Base-by-base conservation (phyloP, 2,888 invertebrate genomes). In the Congeria kusceri region DNA sequence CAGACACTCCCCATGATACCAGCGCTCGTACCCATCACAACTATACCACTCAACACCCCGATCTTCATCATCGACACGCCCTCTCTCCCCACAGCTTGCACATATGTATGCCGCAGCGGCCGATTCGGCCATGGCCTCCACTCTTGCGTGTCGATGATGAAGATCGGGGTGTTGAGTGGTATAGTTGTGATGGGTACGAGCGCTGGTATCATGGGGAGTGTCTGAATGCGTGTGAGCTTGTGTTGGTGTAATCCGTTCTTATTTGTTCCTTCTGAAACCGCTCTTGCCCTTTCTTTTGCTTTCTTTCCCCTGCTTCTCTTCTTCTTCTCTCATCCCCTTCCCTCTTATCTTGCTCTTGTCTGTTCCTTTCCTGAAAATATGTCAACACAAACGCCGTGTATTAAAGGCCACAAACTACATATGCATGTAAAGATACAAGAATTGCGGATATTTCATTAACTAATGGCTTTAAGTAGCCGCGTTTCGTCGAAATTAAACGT, bases 21-120 rank as follows among this genome's bases (percentile, higher is more conserved):
- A 58, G 20, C 58, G 11, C 11, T 58, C 58, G 18, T 27, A 58
- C n/a, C 58, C 29, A 18, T 58, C 58, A 58, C 58, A 58, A 3
- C 58, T 27, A 58, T 25, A 58, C 58, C 58, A 58, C n/a, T 58
- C 28, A 27, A 58, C 28, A 1, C 58, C 58, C 18, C 27, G 23
- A 25, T 58, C 27, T 29, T 58, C 58, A 27, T 58, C 58, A 13
- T 27, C 28, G 7, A 58, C 29, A 28, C 28, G 11, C 11, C 58
- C 58, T 25, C 58, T n/a, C 18, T 27, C 58, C n/a, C 58, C 28
- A 58, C 58, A 58, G n/a, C 27, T n/a, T n/a, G n/a, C n/a, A n/a
- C n/a, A n/a, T n/a, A n/a, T n/a, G n/a, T n/a, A n/a, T n/a, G n/a
- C n/a, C n/a, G n/a, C n/a, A n/a, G n/a, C n/a, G n/a, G n/a, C n/a